Evolutionary conservation across 2,888 invertebrate species (phyloP), one percentile per base, ranked within the genome.

Genomic region (Thereva nobilitata): DNA sequence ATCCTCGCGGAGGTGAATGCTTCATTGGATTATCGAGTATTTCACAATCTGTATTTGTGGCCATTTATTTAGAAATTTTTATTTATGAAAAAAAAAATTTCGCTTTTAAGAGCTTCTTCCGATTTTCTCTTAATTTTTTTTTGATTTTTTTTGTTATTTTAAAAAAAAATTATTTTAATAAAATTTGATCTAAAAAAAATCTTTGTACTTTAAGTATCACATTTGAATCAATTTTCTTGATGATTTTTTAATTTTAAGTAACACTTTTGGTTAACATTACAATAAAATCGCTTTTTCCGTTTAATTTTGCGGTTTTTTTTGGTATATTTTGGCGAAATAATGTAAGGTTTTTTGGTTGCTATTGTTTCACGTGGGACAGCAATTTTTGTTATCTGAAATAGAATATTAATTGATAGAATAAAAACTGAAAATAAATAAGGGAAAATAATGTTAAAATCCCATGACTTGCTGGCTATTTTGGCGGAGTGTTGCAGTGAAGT

Each of bases 201-300:
- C 37, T 68, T 68, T 68, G 66, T 68, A 66, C 66, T 54, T 59
- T 66, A 37, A n/a, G 12, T 68, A 68, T 68, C 66, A 68, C 68
- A 68, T 66, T 41, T 23, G 40, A 10, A 10, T 34, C 10, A 6
- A 5, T 59, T 38, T 35, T 59, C 4, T n/a, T 7, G 40, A 10
- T 10, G 23, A 23, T 35, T 57, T n/a, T 49, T 40, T 38, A 42
- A 5, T 23, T 55, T 68, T 66, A 68, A 56, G 57, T 66, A 63
- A 68, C 63, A 66, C 56, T 61, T 68, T 68, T 53, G 42, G 42
- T 52, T 53, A 56, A 52, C 50, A 68, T 68, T 47, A 64, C 55
- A 64, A 57, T 40, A 7, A 7, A 10, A 34, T 66, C 7, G 35
- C 45, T 49, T 35, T 47, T 44, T 37, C 23, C 42, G 44, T 10